A percentile compares a stretch with the other conserved stretches of the same genome.
These are phyloP conservation scores for Tychaedon coryphoeus DNA, from an alignment of 2,113 vertebrate species.

Conservation along the genomic window DNA sequence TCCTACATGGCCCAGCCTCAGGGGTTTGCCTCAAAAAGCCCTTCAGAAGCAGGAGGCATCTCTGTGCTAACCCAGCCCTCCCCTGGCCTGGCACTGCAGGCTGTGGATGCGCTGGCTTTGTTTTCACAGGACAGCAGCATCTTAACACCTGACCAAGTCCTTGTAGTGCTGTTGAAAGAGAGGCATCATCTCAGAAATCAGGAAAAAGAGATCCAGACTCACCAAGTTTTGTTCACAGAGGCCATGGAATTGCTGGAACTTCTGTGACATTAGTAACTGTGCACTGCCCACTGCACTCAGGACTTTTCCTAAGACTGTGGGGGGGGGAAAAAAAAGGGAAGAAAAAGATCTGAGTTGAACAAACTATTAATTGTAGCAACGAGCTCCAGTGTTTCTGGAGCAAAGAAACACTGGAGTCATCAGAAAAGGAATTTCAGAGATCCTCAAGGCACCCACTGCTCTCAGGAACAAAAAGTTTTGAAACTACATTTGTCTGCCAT, in stretches of 20 bases:
- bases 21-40: not conserved
- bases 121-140: not conserved
- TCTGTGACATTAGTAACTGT: constrained; percentile 85
- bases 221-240: constrained; percentile 99
- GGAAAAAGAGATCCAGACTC: constrained; percentile 50
- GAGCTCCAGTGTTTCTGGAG: not conserved
- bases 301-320: constrained; percentile 91
- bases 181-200: not conserved
- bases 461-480: not conserved
- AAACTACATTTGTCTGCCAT: not conserved
- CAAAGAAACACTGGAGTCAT: not conserved
- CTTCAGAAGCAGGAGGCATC: not conserved
- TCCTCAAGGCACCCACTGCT: not conserved
- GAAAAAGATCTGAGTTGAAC: not conserved
- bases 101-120: not conserved
- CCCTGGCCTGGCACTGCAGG: fast-evolving
- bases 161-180: not conserved
- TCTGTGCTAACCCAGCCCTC: not conserved
- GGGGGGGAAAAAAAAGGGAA: not conserved
- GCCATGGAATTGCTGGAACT: constrained; percentile 98
- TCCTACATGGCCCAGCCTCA: not conserved
- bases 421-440: not conserved
- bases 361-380: not conserved
- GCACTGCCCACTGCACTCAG: constrained; percentile 90
- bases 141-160: not conserved